Evolutionary conservation across 2,888 invertebrate genomes (phyloP), one percentile per base, ranked within the genome.

Genomic region (Drosophila pegasa): DNA sequence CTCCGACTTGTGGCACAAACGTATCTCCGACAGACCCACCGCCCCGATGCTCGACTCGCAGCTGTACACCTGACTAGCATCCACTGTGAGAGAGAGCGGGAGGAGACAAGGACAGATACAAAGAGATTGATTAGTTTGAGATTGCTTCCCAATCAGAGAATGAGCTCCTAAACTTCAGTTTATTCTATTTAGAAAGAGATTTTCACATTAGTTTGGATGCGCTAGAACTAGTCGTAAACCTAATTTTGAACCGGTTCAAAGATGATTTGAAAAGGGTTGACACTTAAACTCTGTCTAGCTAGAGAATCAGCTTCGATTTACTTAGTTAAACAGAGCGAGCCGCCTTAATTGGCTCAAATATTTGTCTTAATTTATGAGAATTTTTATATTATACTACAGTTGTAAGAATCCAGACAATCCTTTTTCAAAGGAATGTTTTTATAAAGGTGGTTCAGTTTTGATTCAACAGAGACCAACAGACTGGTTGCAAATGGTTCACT

Each of bases 21-120:
- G 91, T 37, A 92, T 87, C 81, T 92, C 92, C 45, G 91, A 92
- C 9, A 92, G 89, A 16, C 92, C 92, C 40, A 92, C 92, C n/a
- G 92, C 89, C 43, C 92, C 92, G 59, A 92, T 92, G 31, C 91
- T 92, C 52, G 89, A 85, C 55, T 92, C 92, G 79, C 90, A 91
- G 81, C 90, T 90, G 72, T 91, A 92, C 61, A 91, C 90, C 85
- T 92, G 92, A 90, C 92, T 91, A 89, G 90, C 81, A 78, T 92
- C 92, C 80, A 89, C 92, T 92, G 69, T 6, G 25, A n/a, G 0
- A 10, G 3, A 14, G 7, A 33, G 2, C 12, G 14, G 50, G 3
- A n/a, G 4, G 38, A 16, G 38, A n/a, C 12, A 29, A 38, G 9
- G 18, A 4, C 12, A 43, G 3, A 29, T 1, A 47, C 7, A 3